Percentiles rank a stretch among this genome's conserved stretches.
phyloP scores from a whole-genome alignment of 2,113 vertebrate species.

The Mobula hypostoma region DNA sequence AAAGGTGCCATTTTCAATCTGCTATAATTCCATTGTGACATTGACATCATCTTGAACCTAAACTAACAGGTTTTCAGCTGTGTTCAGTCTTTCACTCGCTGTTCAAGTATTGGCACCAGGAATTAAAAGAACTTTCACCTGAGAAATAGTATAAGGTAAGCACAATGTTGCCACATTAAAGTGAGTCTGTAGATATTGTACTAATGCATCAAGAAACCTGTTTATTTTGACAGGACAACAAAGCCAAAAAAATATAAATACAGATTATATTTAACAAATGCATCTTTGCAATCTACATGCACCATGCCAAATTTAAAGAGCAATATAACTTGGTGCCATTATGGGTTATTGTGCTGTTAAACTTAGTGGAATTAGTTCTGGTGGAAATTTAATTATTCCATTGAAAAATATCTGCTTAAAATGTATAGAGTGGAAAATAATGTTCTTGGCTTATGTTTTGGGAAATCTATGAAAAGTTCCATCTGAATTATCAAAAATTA shows the following conservation, averaged over 20 bases:
- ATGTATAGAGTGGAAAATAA: background rate
- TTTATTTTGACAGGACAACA: background rate
- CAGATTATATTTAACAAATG: background rate
- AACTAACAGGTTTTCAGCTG: constrained; percentile 1
- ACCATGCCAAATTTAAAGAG: background rate
- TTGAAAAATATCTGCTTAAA: background rate
- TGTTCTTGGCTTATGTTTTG: background rate
- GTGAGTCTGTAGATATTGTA: background rate
- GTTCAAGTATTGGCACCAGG: background rate
- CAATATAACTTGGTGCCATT: constrained; percentile 26
- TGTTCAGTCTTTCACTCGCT: background rate
- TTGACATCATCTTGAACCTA: constrained; percentile 9
- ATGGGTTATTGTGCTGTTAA: constrained; percentile 12
- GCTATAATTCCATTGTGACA: constrained; percentile 4
- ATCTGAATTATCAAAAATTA: background rate
- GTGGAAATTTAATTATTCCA: background rate
- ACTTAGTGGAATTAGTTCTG: background rate
- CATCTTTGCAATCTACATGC: constrained; percentile 10
- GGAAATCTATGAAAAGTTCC: background rate
- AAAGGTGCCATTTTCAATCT: background rate
- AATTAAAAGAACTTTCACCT: background rate
- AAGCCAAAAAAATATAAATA: constrained; percentile 24
- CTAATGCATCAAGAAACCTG: background rate
- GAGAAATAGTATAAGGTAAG: background rate
- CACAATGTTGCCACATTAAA: background rate